Conservation (phyloP, 2,888 invertebrate genomes). For the Blera fallax region DNA sequence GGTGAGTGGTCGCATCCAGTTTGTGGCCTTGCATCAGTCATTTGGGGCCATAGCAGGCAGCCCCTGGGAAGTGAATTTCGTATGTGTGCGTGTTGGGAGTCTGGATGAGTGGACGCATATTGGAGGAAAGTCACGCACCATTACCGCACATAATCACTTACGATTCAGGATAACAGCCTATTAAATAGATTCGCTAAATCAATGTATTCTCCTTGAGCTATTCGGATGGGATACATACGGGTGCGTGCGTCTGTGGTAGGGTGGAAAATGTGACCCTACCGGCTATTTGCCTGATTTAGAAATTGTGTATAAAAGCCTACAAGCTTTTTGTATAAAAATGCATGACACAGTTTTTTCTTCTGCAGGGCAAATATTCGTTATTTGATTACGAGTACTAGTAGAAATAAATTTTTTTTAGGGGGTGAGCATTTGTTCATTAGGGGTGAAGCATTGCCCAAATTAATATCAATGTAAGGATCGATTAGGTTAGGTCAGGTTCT, state of each 20-base stretch:
- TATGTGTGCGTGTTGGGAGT: constrained; percentile 13
- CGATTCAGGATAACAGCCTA: constrained; percentile 41
- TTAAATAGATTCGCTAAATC: constrained; percentile 59
- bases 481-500: too few relatives aligned
- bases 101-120: constrained; percentile 53
- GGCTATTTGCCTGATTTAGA: neutral
- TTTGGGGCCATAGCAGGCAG: neutral
- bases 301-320: neutral
- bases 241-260: neutral
- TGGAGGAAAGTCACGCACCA: constrained; percentile 65
- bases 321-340: too few relatives aligned
- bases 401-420: too few relatives aligned
- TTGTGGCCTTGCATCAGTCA: constrained; percentile 59
- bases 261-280: neutral
- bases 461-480: too few relatives aligned
- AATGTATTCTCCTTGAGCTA: constrained; percentile 37
- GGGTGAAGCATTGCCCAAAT: too few relatives aligned
- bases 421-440: too few relatives aligned
- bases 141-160: constrained; percentile 70
- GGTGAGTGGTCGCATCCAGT: constrained; percentile 54
- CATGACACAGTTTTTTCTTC: too few relatives aligned
- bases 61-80: neutral
- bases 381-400: too few relatives aligned
- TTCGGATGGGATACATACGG: neutral
- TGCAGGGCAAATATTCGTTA: too few relatives aligned